Conservation (phyloP, 1,140 invertebrate species). For the Hyles vespertilio region DNA sequence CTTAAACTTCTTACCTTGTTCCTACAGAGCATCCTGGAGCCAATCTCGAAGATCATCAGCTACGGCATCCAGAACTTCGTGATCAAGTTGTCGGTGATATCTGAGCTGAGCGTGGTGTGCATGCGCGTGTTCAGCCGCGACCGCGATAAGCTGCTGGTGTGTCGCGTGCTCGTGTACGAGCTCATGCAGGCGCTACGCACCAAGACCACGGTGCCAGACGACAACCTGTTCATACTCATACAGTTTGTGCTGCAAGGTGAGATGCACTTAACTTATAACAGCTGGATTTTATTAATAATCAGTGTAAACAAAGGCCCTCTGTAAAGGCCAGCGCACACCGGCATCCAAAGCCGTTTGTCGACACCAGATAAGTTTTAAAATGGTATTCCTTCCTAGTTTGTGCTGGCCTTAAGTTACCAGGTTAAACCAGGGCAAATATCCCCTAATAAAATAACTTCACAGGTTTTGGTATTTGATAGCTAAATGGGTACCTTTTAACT, state of each 20-base stretch:
- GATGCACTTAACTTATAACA: no score
- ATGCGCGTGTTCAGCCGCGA: slow-evolving; percentile 92
- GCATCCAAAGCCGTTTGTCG: no score
- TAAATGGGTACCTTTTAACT: no score
- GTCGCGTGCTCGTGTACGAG: slow-evolving; percentile 93
- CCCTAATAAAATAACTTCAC: no score
- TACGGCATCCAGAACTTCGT: slow-evolving; percentile 92
- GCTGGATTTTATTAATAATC: background rate
- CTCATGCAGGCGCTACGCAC: slow-evolving; percentile 97
- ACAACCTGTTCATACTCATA: slow-evolving; percentile 94
- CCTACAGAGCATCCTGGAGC: slow-evolving; percentile 83
- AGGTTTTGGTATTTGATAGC: no score
- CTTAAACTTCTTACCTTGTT: no score
- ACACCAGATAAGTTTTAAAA: no score
- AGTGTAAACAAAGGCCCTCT: no score
- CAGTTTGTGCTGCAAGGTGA: slow-evolving; percentile 88
- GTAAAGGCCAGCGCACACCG: no score
- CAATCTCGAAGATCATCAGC: slow-evolving; percentile 96
- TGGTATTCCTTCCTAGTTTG: no score
- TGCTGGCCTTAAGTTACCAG: no score
- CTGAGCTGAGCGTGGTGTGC: slow-evolving; percentile 93
- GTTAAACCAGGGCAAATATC: no score
- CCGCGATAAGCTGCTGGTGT: slow-evolving; percentile 94
- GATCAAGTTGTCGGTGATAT: slow-evolving; percentile 89
- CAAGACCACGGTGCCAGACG: slow-evolving; percentile 94